A percentile compares a stretch with the other conserved stretches of the same genome.
Evolutionary conservation across 2,888 invertebrate species (phyloP).

Genomic region (Xiphydria camelus): DNA sequence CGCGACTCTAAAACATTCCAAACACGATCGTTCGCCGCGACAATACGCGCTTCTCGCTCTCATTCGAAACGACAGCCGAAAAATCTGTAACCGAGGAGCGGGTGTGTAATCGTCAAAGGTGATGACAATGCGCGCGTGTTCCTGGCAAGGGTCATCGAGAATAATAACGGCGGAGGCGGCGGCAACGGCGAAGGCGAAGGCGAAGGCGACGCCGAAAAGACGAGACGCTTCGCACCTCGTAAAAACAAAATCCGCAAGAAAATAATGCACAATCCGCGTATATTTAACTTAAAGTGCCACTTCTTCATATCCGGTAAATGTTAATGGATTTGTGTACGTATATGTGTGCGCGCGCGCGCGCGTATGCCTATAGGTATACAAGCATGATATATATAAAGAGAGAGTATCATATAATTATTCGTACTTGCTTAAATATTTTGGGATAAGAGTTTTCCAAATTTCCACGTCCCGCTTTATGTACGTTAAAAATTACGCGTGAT

Average conservation of each 20-base stretch:
- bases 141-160: background rate
- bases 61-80: constrained; percentile 33
- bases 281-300: constrained; percentile 33
- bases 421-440: no score
- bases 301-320: constrained; percentile 24
- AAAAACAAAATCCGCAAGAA: background rate
- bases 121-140: constrained; percentile 2
- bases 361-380: background rate
- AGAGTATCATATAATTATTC: no score
- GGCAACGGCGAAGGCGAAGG: constrained; percentile 11
- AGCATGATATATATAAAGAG: no score
- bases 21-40: constrained; percentile 1
- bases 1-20: constrained; percentile 17
- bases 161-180: constrained; percentile 9
- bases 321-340: constrained; percentile 11
- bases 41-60: constrained; percentile 3
- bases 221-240: background rate
- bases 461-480: no score
- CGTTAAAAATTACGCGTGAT: no score
- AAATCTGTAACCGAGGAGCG: constrained; percentile 42
- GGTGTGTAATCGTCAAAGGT: constrained; percentile 1
- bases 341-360: constrained; percentile 5
- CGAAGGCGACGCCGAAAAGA: constrained; percentile 2
- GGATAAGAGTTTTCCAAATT: no score
- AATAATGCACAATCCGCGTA: background rate